A percentile compares a stretch with the other conserved stretches of the same genome.
Conservation (phyloP, 2,797 vertebrate species). For the Gallinago stenura region DNA sequence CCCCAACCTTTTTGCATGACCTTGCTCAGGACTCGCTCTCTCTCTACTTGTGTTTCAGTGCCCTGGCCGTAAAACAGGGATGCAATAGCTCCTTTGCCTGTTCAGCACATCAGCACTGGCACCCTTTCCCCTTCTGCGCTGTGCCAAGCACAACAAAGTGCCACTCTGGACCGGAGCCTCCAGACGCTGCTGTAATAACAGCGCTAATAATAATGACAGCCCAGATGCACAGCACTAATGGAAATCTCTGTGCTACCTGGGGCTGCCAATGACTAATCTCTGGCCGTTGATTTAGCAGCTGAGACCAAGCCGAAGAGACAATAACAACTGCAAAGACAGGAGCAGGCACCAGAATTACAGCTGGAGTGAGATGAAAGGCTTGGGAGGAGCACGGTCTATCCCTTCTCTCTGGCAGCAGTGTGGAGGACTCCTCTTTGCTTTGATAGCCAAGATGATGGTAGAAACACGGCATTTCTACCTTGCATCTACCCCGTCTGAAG, state of each 20-base stretch:
- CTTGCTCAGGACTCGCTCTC: neutral
- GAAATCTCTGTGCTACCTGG: conserved; percentile 26
- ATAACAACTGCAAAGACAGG: neutral
- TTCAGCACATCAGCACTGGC: neutral
- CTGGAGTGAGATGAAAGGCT: conserved; percentile 34
- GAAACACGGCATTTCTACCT: neutral
- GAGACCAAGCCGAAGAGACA: neutral
- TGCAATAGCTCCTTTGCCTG: neutral
- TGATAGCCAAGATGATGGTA: neutral
- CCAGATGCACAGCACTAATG: neutral
- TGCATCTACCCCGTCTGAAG: neutral
- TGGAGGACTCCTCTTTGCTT: neutral
- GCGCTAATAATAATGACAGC: neutral
- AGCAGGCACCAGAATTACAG: neutral
- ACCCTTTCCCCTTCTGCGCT: neutral
- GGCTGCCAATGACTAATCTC: conserved; percentile 22
- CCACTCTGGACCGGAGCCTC: neutral
- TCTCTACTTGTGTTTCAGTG: neutral
- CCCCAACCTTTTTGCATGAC: neutral
- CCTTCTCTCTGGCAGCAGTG: neutral
- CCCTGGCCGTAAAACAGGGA: neutral
- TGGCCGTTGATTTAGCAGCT: conserved; percentile 25
- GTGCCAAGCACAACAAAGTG: conserved; percentile 13
- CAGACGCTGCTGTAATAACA: neutral
- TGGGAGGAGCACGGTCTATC: neutral